phyloP scores from a whole-genome alignment of 2,797 vertebrate genomes.

The Balearica regulorum region DNA sequence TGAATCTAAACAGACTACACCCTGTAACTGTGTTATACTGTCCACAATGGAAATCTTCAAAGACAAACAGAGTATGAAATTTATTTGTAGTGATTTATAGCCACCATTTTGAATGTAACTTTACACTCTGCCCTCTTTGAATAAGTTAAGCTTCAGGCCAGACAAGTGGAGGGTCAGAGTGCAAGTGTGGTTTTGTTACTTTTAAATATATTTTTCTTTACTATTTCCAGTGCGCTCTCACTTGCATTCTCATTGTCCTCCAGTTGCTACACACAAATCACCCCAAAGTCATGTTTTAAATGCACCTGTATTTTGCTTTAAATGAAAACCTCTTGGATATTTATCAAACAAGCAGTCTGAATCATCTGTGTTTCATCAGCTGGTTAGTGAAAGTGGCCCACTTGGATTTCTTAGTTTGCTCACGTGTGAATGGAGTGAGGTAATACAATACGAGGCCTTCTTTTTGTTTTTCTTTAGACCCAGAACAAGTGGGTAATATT shows the following conservation, averaged over 20 bases:
- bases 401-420: slow-evolving; percentile 72
- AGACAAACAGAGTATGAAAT: slow-evolving; percentile 93
- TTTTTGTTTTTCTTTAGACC: slow-evolving; percentile 72
- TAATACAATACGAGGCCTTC: slow-evolving; percentile 76
- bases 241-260: slow-evolving; percentile 73
- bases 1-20: slow-evolving; percentile 98
- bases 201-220: slow-evolving; percentile 77
- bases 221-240: slow-evolving; percentile 78
- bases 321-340: slow-evolving; percentile 76
- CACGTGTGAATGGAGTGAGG: slow-evolving; percentile 79
- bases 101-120: slow-evolving; percentile 84
- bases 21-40: slow-evolving; percentile 95
- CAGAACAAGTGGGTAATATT: slow-evolving; percentile 84
- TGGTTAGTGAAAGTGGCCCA: slow-evolving; percentile 73
- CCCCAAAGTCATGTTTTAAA: slow-evolving; percentile 81
- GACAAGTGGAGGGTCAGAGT: slow-evolving; percentile 87
- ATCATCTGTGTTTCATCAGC: slow-evolving; percentile 68
- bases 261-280: slow-evolving; percentile 81
- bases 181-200: slow-evolving; percentile 79
- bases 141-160: slow-evolving; percentile 80
- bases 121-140: slow-evolving; percentile 84
- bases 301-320: slow-evolving; percentile 80
- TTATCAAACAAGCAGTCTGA: slow-evolving; percentile 77
- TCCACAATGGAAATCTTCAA: slow-evolving; percentile 95
- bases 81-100: slow-evolving; percentile 92